Evolutionary conservation across 2,797 vertebrate genomes (phyloP).

Genomic region (Rhynchonycteris naso): DNA sequence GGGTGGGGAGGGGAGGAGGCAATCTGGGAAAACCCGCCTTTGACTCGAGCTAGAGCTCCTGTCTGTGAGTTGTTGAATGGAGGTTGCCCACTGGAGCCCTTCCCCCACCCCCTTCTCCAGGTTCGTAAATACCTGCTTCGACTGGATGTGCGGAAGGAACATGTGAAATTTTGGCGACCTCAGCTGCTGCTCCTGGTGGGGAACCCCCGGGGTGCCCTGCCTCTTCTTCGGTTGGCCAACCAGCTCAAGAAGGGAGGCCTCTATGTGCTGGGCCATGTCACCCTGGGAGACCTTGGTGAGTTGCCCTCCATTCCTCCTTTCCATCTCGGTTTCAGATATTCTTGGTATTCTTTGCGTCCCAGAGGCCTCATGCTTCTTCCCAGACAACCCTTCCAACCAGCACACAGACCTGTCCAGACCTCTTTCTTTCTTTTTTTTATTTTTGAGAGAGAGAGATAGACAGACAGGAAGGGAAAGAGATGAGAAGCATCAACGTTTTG

Average conservation of each 20-base stretch:
- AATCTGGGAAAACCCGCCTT: not conserved
- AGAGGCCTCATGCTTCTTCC: not conserved
- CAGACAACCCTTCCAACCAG: not conserved
- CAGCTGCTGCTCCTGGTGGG: slow-evolving; percentile 97
- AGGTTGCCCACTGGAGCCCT: not conserved
- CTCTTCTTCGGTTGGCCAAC: slow-evolving; percentile 96
- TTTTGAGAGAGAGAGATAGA: too few relatives aligned
- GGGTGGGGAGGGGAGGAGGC: not conserved
- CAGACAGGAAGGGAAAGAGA: too few relatives aligned
- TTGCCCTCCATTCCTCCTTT: not conserved
- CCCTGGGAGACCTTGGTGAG: slow-evolving; percentile 96
- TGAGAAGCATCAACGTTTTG: too few relatives aligned
- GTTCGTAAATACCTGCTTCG: slow-evolving; percentile 97
- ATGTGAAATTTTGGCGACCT: slow-evolving; percentile 99
- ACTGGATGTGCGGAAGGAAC: slow-evolving; percentile 97
- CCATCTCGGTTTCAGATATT: rapidly evolving
- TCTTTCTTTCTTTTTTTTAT: not conserved
- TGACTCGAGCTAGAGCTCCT: not conserved
- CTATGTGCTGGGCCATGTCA: slow-evolving; percentile 95
- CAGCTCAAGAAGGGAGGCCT: slow-evolving; percentile 98
- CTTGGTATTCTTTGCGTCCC: not conserved
- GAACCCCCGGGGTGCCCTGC: slow-evolving; percentile 94
- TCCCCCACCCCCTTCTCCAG: slow-evolving; percentile 80
- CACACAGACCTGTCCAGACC: not conserved
- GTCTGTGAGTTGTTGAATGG: not conserved